Conservation (phyloP, 2,113 vertebrate species). For the Pelodiscus sinensis region DNA sequence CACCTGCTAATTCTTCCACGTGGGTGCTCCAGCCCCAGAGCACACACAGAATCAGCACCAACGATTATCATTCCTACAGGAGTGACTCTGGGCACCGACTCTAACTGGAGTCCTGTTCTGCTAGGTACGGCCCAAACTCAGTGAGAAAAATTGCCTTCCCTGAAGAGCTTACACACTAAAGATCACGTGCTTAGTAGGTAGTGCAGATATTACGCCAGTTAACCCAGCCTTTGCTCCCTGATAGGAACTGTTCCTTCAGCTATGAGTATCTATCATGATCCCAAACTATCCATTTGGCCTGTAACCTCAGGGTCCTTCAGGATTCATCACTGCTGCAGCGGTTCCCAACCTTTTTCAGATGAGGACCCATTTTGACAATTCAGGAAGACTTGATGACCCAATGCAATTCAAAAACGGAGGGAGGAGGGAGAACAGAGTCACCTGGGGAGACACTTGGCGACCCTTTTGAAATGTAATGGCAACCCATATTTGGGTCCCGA, state of each 20-base stretch:
- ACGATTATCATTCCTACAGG: background rate
- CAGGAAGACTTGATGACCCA: too few relatives aligned
- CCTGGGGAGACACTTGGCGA: too few relatives aligned
- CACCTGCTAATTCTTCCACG: too few relatives aligned
- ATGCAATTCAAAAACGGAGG: too few relatives aligned
- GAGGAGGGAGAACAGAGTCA: too few relatives aligned
- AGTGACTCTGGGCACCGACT: background rate
- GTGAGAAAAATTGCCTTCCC: background rate
- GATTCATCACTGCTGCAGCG: background rate
- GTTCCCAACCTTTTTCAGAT: too few relatives aligned
- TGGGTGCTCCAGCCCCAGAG: too few relatives aligned
- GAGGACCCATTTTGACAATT: too few relatives aligned
- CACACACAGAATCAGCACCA: too few relatives aligned
- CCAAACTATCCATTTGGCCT: background rate
- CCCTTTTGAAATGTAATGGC: too few relatives aligned
- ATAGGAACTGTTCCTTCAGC: background rate
- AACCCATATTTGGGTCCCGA: too few relatives aligned
- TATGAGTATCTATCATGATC: background rate
- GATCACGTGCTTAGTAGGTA: background rate
- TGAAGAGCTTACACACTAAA: background rate
- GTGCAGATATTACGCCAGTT: background rate
- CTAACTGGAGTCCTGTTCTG: background rate
- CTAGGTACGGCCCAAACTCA: background rate
- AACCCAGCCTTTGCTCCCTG: constrained; percentile 16
- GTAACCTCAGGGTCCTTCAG: background rate